Conservation (phyloP, 2,888 invertebrate species). For the Hyalella azteca region DNA sequence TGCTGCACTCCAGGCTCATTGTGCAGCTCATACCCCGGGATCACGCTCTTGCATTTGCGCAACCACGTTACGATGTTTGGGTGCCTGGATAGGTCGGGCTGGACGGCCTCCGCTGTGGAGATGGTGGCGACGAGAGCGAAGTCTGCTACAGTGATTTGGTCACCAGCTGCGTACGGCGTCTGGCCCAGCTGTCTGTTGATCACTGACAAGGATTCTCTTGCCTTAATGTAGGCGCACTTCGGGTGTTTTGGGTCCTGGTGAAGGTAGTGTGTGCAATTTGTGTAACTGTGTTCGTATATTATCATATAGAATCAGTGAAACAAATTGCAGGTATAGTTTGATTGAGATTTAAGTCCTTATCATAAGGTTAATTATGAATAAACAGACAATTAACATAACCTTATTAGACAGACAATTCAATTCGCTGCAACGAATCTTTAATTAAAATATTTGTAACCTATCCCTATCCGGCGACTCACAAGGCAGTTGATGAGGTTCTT, state of each 20-base stretch:
- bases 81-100: conserved; percentile 73
- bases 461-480: conserved; percentile 48
- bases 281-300: too few relatives aligned
- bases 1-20: conserved; percentile 61
- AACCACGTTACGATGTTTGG: conserved; percentile 73
- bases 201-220: conserved; percentile 73
- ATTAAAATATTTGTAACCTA: too few relatives aligned
- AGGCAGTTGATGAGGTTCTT: conserved; percentile 70
- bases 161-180: conserved; percentile 75
- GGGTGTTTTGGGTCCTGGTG: background rate
- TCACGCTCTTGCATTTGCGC: conserved; percentile 68
- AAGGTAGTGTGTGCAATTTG: background rate
- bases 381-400: too few relatives aligned
- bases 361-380: too few relatives aligned
- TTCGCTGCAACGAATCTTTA: too few relatives aligned
- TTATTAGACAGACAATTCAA: too few relatives aligned
- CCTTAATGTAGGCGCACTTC: conserved; percentile 71
- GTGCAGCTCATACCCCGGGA: conserved; percentile 68
- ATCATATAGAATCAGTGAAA: too few relatives aligned
- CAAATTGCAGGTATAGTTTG: too few relatives aligned
- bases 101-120: background rate
- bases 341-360: too few relatives aligned
- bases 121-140: conserved; percentile 67
- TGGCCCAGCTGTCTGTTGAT: conserved; percentile 75
- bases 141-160: conserved; percentile 78